phyloP scores from a whole-genome alignment of 2,888 invertebrate genomes.

The Auanema freiburgensis region DNA sequence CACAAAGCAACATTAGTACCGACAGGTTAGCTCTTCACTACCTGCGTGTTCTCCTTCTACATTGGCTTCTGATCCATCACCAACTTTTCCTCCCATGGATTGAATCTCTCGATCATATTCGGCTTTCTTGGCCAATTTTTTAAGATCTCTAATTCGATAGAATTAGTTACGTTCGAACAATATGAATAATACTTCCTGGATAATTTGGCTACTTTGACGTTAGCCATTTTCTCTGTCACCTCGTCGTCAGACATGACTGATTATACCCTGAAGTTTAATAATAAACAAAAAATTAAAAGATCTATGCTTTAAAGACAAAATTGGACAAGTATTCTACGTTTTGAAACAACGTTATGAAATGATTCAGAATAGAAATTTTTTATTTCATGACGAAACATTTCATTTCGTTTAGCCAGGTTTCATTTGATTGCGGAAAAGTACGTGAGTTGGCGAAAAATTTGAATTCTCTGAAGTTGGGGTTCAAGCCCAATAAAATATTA shows the following conservation, averaged over 20 bases:
- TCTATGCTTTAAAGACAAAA: neutral
- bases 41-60: constrained; percentile 3
- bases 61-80: constrained; percentile 29
- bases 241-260: constrained; percentile 19
- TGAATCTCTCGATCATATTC: constrained; percentile 55
- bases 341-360: neutral
- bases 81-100: constrained; percentile 59
- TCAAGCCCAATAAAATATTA: too few species aligned
- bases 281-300: neutral
- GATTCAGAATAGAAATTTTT: neutral
- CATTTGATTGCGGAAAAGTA: too few species aligned
- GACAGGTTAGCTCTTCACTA: neutral
- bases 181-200: neutral
- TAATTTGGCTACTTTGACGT: constrained; percentile 13
- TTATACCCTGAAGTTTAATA: neutral
- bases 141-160: constrained; percentile 33
- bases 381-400: too few species aligned
- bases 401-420: too few species aligned
- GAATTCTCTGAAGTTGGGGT: too few species aligned
- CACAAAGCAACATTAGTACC: too few species aligned
- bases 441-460: too few species aligned
- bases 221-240: constrained; percentile 10
- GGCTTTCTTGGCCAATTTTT: constrained; percentile 44
- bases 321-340: neutral
- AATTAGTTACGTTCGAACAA: neutral